A percentile compares a stretch with the other conserved stretches of the same genome.
Evolutionary conservation across 2,113 vertebrate genomes (phyloP).

Genomic region (Cynoglossus semilaevis): DNA sequence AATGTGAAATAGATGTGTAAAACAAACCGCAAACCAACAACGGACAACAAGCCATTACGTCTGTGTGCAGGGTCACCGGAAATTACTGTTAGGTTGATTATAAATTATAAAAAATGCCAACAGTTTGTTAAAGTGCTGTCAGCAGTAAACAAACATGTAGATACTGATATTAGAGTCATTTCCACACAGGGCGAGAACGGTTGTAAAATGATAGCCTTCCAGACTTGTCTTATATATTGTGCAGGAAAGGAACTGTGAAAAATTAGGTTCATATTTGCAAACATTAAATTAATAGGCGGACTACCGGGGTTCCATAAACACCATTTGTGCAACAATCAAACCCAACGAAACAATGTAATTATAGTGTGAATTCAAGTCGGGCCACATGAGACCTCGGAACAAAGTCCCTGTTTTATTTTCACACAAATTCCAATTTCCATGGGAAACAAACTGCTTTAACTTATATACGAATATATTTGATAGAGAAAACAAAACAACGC

Average conservation of each 20-base stretch:
- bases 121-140: no score
- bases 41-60: not conserved
- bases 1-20: constrained; percentile 12
- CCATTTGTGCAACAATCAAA: constrained; percentile 24
- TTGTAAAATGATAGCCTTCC: no score
- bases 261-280: not conserved
- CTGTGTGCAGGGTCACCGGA: constrained; percentile 6
- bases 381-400: constrained; percentile 15
- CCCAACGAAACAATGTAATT: constrained; percentile 38
- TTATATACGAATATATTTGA: constrained; percentile 11
- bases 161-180: no score
- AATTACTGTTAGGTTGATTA: not conserved
- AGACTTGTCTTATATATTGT: no score
- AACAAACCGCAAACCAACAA: constrained; percentile 21
- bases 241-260: no score
- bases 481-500: not conserved
- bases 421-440: constrained; percentile 28
- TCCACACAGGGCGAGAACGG: no score
- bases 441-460: constrained; percentile 26
- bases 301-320: not conserved
- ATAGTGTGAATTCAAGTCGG: constrained; percentile 23
- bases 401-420: constrained; percentile 31
- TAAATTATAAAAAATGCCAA: no score
- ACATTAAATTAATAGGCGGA: not conserved
- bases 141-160: no score